Base-by-base conservation (phyloP, 2,797 vertebrate genomes). In the Mormyrus proboscirostris region DNA sequence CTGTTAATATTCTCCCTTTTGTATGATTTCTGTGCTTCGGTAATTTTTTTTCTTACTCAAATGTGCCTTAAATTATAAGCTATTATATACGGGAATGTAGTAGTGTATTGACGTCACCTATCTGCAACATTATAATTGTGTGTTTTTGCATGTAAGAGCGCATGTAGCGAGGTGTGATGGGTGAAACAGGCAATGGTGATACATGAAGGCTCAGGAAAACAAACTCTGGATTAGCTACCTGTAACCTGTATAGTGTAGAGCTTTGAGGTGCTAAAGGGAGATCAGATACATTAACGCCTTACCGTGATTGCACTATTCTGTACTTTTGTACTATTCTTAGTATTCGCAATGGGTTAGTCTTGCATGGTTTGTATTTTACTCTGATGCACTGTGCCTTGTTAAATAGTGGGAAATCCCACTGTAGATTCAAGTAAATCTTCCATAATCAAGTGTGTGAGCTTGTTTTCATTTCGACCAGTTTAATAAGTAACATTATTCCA, bases 61-160 rank as follows among this genome's bases (percentile, higher is more conserved):
- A 88, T 41, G 73, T 41, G 49, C 73, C 29, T 88, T 79, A 73
- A 76, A 69, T 76, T 69, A 49, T 33, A 79, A 69, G 33, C 86
- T 29, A 6, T 51, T 47, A 49, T 69, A 22, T 25, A 22, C n/a
- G 22, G 57, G n/a, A 22, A 59, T 6, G n/a, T 22, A 59, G 22
- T 22, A 59, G n/a, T 59, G 57, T 22, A 59, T 59, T 84, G 41
- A 49, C 1, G n/a, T 50, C 44, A 84, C 79, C 19, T 7, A 50
- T 84, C 47, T 84, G 79, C 44, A 50, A 84, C 10, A 33, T 69
- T 69, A 4, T 69, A 69, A 33, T 69, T 69, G 41, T 9, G 6
- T 73, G 12, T 29, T 84, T 25, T 47, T 84, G 38, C 47, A n/a
- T 33, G 62, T 69, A 69, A 69, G 62, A 69, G 25, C 4, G 0